Evolutionary conservation across 2,888 invertebrate species (phyloP), one percentile per base, ranked within the genome.

Genomic region (Drosophila pseudotakahashii): DNA sequence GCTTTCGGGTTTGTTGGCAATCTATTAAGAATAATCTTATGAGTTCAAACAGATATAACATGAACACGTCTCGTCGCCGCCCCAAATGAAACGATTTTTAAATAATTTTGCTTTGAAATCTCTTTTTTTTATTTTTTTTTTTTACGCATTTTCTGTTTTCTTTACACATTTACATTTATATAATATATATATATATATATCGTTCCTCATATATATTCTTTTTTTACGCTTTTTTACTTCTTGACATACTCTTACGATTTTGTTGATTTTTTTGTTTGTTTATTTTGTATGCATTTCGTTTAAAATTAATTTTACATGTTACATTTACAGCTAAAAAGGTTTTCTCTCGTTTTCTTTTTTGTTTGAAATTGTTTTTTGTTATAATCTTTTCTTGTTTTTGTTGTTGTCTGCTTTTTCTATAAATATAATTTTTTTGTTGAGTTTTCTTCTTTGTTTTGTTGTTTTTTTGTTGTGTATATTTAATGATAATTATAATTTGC

Each of bases 241-340:
- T 72, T 71, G 55, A 14, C 51, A 60, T 60, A 54, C 37, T 67
- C 67, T 73, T 53, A 50, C 47, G 47, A 74, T 74, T 68, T 44
- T 75, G 57, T 58, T 71, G 52, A 53, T 62, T 68, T 70, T 67
- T 58, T 48, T 42, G 44, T 54, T 53, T 54, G 39, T 48, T 54
- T 47, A 41, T 47, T 57, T 44, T 60, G 67, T 30, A 60, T 71
- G 76, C 70, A 67, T 53, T 80, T 83, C 13, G 16, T 64, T 64
- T 87, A 87, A 88, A 87, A 87, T 75, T 84, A 84, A 74, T 76
- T 76, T 84, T 84, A 83, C 73, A 85, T 73, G 63, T 87, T 82
- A 88, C 76, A 84, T 81, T 84, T 87, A 87, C 75, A 81, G 81
- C 84, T 88, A 84, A 86, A 88, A 85, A 63, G 60, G 61, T 59